Percentiles rank a stretch among this genome's conserved stretches.
Evolutionary conservation across 2,888 invertebrate species (phyloP).

Genomic region (Drosophila putrida): DNA sequence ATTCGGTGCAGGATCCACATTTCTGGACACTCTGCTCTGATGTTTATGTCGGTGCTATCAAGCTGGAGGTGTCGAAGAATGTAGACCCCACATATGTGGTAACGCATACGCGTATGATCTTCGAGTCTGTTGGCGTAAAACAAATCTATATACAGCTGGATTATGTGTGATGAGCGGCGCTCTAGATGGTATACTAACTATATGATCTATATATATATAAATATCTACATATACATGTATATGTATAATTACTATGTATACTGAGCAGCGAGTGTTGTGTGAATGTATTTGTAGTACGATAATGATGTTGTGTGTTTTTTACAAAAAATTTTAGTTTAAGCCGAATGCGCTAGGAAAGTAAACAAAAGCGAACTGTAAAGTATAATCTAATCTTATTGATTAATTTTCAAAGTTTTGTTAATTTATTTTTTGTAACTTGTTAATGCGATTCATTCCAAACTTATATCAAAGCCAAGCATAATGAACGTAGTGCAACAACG

Average conservation of each 20-base stretch:
- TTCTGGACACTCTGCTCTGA: slow-evolving; percentile 99
- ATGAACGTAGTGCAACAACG: slow-evolving; percentile 54
- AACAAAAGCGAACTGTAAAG: slow-evolving; percentile 45
- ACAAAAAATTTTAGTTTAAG: slow-evolving; percentile 57
- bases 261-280: slow-evolving; percentile 52
- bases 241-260: slow-evolving; percentile 55
- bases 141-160: slow-evolving; percentile 97
- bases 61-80: slow-evolving; percentile 96
- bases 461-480: slow-evolving; percentile 44
- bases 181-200: slow-evolving; percentile 8
- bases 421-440: slow-evolving; percentile 67
- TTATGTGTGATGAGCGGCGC: slow-evolving; percentile 87
- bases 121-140: slow-evolving; percentile 95
- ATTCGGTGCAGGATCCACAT: slow-evolving; percentile 98
- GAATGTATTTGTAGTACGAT: slow-evolving; percentile 35
- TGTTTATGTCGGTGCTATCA: slow-evolving; percentile 95
- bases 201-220: slow-evolving; percentile 18
- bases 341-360: slow-evolving; percentile 25
- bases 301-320: slow-evolving; percentile 47
- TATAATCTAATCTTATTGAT: slow-evolving; percentile 43
- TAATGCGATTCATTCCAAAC: slow-evolving; percentile 70
- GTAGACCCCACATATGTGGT: slow-evolving; percentile 97
- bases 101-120: slow-evolving; percentile 97
- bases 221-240: slow-evolving; percentile 23
- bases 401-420: slow-evolving; percentile 57